phyloP scores from a whole-genome alignment of 1,140 invertebrate genomes.

The Drosophila baimaii region DNA sequence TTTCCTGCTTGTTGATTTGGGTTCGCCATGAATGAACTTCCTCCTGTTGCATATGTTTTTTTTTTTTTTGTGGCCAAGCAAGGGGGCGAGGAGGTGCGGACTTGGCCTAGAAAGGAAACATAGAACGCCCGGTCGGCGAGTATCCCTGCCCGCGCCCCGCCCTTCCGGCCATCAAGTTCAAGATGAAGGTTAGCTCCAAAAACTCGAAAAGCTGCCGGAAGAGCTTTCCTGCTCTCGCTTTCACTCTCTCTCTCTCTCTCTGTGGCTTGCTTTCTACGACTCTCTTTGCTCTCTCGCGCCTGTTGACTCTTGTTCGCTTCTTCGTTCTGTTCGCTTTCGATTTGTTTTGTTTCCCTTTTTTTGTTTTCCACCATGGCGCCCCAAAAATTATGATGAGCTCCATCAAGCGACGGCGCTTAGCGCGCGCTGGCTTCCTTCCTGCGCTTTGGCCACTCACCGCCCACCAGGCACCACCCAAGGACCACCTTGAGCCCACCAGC shows the following conservation, averaged over 20 bases:
- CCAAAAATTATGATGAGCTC: slow-evolving; percentile 71
- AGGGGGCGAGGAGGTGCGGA: slow-evolving; percentile 29
- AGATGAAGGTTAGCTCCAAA: slow-evolving; percentile 75
- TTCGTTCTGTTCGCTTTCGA: slow-evolving; percentile 59
- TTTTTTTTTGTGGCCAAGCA: slow-evolving; percentile 49
- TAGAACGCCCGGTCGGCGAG: slow-evolving; percentile 18
- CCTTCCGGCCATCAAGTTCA: slow-evolving; percentile 70
- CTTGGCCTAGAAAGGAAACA: slow-evolving; percentile 51
- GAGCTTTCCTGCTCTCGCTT: slow-evolving; percentile 36
- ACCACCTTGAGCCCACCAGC: background rate
- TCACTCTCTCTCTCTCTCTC: too few species aligned
- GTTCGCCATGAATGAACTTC: slow-evolving; percentile 78
- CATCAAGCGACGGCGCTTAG: slow-evolving; percentile 52
- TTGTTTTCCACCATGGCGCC: slow-evolving; percentile 56
- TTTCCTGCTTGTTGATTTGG: slow-evolving; percentile 38
- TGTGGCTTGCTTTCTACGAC: background rate
- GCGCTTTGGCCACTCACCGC: slow-evolving; percentile 33
- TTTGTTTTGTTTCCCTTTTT: slow-evolving; percentile 73
- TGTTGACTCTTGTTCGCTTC: slow-evolving; percentile 63
- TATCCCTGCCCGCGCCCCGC: slow-evolving; percentile 10
- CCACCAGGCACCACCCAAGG: slow-evolving; percentile 4
- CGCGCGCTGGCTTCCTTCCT: slow-evolving; percentile 47
- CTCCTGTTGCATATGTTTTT: slow-evolving; percentile 81
- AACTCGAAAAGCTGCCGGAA: slow-evolving; percentile 53
- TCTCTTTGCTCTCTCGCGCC: slow-evolving; percentile 22